Evolutionary conservation across 2,888 invertebrate genomes (phyloP), one percentile per base, ranked within the genome.

Genomic region (Eupithecia exiguata): DNA sequence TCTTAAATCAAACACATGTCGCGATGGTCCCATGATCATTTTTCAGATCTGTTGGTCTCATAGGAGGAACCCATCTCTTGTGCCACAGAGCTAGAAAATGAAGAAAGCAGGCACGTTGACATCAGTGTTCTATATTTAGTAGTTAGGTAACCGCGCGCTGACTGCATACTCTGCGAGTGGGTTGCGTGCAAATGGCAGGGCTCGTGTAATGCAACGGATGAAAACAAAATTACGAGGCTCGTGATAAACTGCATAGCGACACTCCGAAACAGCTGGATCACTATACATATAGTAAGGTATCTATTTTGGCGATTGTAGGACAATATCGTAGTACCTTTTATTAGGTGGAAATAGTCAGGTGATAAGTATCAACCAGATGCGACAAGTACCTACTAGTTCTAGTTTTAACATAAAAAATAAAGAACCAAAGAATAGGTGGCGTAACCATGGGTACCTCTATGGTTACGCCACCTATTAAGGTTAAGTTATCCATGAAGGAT

Each of bases 201-300:
- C 68, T 36, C 75, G 49, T 69, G 68, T 72, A 74, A 76, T 70
- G 21, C 74, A 67, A 72, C 70, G 74, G 82, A 82, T 84, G 81
- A 84, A 82, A 80, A 83, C 79, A 77, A 84, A 84, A 83, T 83
- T 82, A 81, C 82, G 80, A 77, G 68, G 53, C 63, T 67, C 75
- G 79, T 84, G 84, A 83, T 84, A 84, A 84, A 85, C 72, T 70
- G 75, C 72, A 72, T 61, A 62, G 58, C n/a, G 63, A 16, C 65
- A 71, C 70, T 16, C 14, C 18, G 14, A 9, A 38, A 65, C 68
- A 72, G 75, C 75, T 68, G 38, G 68, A 61, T 6, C 58, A 72
- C 38, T 65, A n/a, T 18, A 14, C 0, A 21, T 25, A 25, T 21
- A 58, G 25, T n/a, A n/a, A 7, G 16, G 7, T 4, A 1, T 18